phyloP scores from a whole-genome alignment of 2,113 vertebrate species.

The Boulengeromyrus knoepffleri region DNA sequence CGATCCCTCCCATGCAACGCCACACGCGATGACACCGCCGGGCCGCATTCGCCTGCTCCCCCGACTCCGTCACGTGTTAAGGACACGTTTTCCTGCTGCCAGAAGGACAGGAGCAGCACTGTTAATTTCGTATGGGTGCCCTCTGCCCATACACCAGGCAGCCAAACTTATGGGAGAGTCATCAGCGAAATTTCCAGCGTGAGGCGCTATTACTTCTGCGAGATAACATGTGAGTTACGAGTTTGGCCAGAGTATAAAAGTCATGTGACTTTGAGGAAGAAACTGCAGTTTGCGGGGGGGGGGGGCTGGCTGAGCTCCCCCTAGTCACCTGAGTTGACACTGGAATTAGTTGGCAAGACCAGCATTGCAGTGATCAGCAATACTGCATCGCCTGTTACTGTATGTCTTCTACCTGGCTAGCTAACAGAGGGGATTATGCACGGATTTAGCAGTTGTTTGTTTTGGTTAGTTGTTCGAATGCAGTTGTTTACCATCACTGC shows the following conservation, averaged over 20 bases:
- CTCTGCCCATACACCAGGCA: background rate
- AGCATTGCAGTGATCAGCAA: background rate
- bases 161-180: background rate
- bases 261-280: background rate
- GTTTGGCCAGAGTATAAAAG: background rate
- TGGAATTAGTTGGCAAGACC: background rate
- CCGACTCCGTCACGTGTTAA: conserved; percentile 1
- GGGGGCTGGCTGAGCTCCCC: background rate
- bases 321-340: background rate
- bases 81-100: background rate
- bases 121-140: background rate
- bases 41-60: background rate
- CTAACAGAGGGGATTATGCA: background rate
- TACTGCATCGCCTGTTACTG: background rate
- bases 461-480: background rate
- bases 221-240: background rate
- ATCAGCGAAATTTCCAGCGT: background rate
- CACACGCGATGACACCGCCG: too few relatives aligned
- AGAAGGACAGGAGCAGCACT: background rate
- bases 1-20: background rate
- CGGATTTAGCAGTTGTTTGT: background rate
- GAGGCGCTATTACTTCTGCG: background rate
- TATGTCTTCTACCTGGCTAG: background rate
- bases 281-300: background rate
- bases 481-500: background rate